Evolutionary conservation across 2,113 vertebrate genomes (phyloP).

Genomic region (Anhinga rufa): DNA sequence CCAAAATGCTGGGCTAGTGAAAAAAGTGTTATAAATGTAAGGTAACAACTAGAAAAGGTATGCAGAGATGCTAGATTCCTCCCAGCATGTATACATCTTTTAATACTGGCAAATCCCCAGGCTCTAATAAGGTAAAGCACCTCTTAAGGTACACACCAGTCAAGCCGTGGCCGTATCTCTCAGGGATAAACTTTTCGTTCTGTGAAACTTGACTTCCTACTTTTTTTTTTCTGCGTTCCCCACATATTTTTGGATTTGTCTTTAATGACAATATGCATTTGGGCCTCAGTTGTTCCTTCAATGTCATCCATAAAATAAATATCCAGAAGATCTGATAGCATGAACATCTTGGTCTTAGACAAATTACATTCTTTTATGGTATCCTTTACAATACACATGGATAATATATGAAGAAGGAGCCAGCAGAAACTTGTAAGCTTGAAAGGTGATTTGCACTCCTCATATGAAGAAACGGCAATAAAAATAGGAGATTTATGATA

Average conservation of each 20-base stretch:
- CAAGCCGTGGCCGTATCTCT: not conserved
- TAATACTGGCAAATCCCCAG: not conserved
- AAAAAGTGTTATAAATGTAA: not conserved
- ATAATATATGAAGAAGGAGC: not conserved
- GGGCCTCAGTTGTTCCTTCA: not conserved
- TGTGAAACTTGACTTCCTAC: not conserved
- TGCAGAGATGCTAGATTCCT: not conserved
- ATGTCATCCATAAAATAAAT: not conserved
- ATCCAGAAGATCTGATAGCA: not conserved
- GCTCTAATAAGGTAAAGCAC: not conserved
- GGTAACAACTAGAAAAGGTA: not conserved
- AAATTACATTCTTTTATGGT: not conserved
- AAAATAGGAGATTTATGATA: constrained; percentile 37
- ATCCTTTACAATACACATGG: not conserved
- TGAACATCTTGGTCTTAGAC: not conserved
- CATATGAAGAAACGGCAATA: not conserved
- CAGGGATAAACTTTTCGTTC: not conserved
- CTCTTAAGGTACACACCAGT: not conserved
- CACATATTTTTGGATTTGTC: not conserved
- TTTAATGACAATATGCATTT: not conserved
- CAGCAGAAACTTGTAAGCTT: not conserved
- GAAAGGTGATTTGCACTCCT: constrained; percentile 9
- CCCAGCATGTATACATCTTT: not conserved
- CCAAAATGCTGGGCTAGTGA: not conserved
- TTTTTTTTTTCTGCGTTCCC: not conserved